These are phyloP conservation scores for Acanthococcus lagerstroemiae DNA, from an alignment of 2,888 invertebrate genomes.

Conservation along the genomic window DNA sequence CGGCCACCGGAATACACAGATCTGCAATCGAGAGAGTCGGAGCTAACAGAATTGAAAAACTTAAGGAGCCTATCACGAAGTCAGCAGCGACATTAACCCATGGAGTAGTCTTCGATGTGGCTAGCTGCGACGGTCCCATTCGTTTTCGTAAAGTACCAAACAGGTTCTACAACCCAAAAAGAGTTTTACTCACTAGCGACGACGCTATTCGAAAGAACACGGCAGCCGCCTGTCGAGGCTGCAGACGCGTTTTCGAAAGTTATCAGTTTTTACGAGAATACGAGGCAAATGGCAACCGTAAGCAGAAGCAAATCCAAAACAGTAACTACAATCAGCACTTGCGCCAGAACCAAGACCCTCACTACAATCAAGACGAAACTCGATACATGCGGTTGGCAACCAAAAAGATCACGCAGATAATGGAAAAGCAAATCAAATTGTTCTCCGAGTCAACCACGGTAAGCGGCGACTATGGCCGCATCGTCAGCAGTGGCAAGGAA, in stretches of 20 bases:
- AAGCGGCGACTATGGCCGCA: no score
- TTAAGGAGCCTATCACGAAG: background rate
- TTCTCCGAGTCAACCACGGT: no score
- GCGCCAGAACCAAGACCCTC: conserved; percentile 42
- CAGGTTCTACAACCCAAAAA: conserved; percentile 55
- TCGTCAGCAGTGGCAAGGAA: no score
- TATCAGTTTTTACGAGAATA: conserved; percentile 78
- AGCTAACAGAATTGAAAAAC: background rate
- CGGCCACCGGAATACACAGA: no score
- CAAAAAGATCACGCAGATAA: no score
- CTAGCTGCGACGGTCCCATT: conserved; percentile 84
- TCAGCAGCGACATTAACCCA: conserved; percentile 12
- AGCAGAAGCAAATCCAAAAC: background rate
- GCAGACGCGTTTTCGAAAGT: conserved; percentile 70
- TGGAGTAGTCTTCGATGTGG: conserved; percentile 62
- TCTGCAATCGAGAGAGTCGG: background rate
- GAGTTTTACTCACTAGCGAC: conserved; percentile 40
- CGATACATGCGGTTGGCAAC: conserved; percentile 38
- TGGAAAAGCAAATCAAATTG: no score
- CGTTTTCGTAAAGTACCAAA: conserved; percentile 75
- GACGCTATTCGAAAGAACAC: conserved; percentile 38
- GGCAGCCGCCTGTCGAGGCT: conserved; percentile 56
- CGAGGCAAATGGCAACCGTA: conserved; percentile 38
- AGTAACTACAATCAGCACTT: no score
- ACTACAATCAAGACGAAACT: no score